Evolutionary conservation across 2,888 invertebrate species (phyloP).

Genomic region (Caenorhabditis panamensis): DNA sequence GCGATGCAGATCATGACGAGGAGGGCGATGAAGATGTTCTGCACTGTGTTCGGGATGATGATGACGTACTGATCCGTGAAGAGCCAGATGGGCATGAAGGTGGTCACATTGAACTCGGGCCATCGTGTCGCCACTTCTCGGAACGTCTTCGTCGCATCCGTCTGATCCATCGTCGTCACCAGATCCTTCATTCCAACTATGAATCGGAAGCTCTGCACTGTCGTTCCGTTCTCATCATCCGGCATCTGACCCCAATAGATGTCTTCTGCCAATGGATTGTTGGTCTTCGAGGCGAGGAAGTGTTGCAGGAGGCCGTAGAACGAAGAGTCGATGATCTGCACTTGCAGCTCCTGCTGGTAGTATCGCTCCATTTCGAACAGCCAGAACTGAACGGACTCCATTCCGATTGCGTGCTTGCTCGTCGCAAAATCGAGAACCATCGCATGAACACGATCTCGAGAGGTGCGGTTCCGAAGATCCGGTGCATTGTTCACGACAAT

Average conservation of each 20-base stretch:
- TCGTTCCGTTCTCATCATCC: slow-evolving; percentile 55
- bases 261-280: slow-evolving; percentile 76
- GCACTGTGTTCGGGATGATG: slow-evolving; percentile 81
- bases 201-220: slow-evolving; percentile 70
- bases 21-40: slow-evolving; percentile 79
- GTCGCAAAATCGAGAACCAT: slow-evolving; percentile 80
- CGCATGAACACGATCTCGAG: slow-evolving; percentile 69
- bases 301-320: slow-evolving; percentile 78
- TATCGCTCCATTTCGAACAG: slow-evolving; percentile 79
- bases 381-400: slow-evolving; percentile 80
- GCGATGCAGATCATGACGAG: slow-evolving; percentile 93
- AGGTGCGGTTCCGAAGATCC: slow-evolving; percentile 72
- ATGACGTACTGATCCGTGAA: slow-evolving; percentile 81
- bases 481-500: slow-evolving; percentile 81
- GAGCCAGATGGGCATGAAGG: slow-evolving; percentile 81
- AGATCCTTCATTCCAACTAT: slow-evolving; percentile 80
- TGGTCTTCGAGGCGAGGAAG: slow-evolving; percentile 74
- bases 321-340: slow-evolving; percentile 70
- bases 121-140: slow-evolving; percentile 74
- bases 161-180: slow-evolving; percentile 77
- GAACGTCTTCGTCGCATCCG: slow-evolving; percentile 76
- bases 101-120: slow-evolving; percentile 80
- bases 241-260: slow-evolving; percentile 73
- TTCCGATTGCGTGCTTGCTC: slow-evolving; percentile 80
- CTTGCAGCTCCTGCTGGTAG: slow-evolving; percentile 73